Base-by-base conservation (phyloP, 2,888 invertebrate species). In the Zonitis immaculata region DNA sequence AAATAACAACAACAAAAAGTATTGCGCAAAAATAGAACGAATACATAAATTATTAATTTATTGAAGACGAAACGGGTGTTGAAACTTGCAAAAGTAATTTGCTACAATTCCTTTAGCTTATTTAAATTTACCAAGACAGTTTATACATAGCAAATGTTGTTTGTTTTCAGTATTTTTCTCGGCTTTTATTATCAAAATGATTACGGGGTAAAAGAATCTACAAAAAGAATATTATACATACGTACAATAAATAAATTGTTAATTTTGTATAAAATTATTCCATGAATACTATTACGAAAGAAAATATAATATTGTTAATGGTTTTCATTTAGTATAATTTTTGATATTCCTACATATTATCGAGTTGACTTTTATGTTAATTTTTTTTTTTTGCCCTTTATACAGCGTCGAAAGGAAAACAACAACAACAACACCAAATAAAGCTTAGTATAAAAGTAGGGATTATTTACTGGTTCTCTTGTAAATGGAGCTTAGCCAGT, bases 121-220 rank as follows among this genome's bases (percentile, higher is more conserved):
- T 51, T 51, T 51, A 47, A 47, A 51, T 51, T 51, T 51, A 51
- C 32, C n/a, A n/a, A n/a, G n/a, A n/a, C n/a, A n/a, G n/a, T n/a
- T n/a, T n/a, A n/a, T n/a, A n/a, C n/a, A n/a, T n/a, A n/a, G n/a
- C n/a, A n/a, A n/a, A n/a, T n/a, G n/a, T n/a, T n/a, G n/a, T n/a
- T n/a, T n/a, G n/a, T n/a, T n/a, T n/a, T n/a, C n/a, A n/a, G n/a
- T n/a, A n/a, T n/a, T n/a, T n/a, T n/a, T n/a, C n/a, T n/a, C n/a
- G n/a, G n/a, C n/a, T n/a, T n/a, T n/a, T n/a, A n/a, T n/a, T n/a
- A n/a, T n/a, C n/a, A n/a, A n/a, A n/a, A n/a, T n/a, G n/a, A n/a
- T n/a, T n/a, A n/a, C n/a, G n/a, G n/a, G n/a, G n/a, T n/a, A n/a
- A n/a, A n/a, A n/a, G n/a, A n/a, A n/a, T n/a, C n/a, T n/a, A n/a